Base-by-base conservation (phyloP, 2,113 vertebrate species). In the Nymphicus hollandicus region DNA sequence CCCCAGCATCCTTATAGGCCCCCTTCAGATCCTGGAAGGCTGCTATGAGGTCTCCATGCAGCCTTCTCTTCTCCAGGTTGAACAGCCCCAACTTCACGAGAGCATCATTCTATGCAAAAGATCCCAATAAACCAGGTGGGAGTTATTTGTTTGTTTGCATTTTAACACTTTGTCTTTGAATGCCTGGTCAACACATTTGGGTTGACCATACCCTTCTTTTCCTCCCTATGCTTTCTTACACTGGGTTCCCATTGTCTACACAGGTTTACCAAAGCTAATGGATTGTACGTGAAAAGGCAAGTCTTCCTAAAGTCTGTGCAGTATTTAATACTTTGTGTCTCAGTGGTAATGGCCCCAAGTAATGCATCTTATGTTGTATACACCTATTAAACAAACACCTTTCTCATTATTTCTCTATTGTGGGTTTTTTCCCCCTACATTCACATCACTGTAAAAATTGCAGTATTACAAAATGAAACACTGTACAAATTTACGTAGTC, bases 141-240 rank as follows among this genome's bases (percentile, higher is more conserved):
- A 5, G 39, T 33, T 1, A 31, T 7, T 23, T 58, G 7, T 53
- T 53, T 49, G 18, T 8, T 81, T 81, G 6, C 13, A 56, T 86
- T 81, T 85, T 72, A 61, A n/a, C 12, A 18, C 7, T 63, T 6
- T n/a, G 7, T 63, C 17, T 0, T 0, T 50, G 24, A 46, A 63
- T 41, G 6, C 41, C 53, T 84, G 28, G 28, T 17, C 22, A 74
- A 49, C 15, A 46, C 5, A 46, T 17, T 18, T 24, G n/a, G 13
- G 37, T 23, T 76, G 39, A 18, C 13, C 35, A 63, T 52, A 33
- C 12, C 14, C 2, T 65, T 2, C 6, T 35, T 27, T 77, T 86
- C 22, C 16, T 83, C 24, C 16, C 33, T 60, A 14, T 55, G 9
- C 9, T 50, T 72, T 68, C 11, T 43, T 68, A 55, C 5, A 61